phyloP scores from a whole-genome alignment of 2,888 invertebrate genomes.

The Aquatica leii region DNA sequence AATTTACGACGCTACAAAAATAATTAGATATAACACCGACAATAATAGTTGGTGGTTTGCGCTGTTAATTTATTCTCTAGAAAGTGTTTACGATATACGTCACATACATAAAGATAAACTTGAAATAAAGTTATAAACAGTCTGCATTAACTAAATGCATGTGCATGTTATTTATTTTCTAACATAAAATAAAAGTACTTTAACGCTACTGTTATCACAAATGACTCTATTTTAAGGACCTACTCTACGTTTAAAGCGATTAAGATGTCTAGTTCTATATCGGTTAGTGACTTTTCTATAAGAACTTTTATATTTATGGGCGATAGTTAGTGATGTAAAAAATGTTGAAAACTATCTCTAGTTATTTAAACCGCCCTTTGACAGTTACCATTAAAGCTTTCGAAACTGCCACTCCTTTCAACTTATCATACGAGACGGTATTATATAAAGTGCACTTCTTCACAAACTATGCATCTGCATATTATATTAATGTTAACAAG shows the following conservation, averaged over 20 bases:
- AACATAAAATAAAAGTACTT: slow-evolving; percentile 30
- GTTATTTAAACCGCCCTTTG: slow-evolving; percentile 7
- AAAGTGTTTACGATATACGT: not conserved
- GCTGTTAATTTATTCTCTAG: no score
- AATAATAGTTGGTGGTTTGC: no score
- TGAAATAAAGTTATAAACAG: slow-evolving; percentile 25
- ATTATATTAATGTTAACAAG: no score
- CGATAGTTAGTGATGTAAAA: slow-evolving; percentile 29
- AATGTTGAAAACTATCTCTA: slow-evolving; percentile 13
- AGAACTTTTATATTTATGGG: slow-evolving; percentile 29
- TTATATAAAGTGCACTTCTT: no score
- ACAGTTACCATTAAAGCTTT: slow-evolving; percentile 4
- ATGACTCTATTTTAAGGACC: slow-evolving; percentile 34
- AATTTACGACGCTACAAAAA: slow-evolving; percentile 1
- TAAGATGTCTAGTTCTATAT: slow-evolving; percentile 37
- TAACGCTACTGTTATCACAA: slow-evolving; percentile 32
- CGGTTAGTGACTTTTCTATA: slow-evolving; percentile 29
- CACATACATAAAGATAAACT: slow-evolving; percentile 22
- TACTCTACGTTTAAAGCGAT: slow-evolving; percentile 31
- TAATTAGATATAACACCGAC: no score
- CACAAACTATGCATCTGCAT: no score
- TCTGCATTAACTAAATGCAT: slow-evolving; percentile 30
- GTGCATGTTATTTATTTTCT: slow-evolving; percentile 33
- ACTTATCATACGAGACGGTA: not conserved
- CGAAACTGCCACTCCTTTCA: slow-evolving; percentile 4